Conservation (phyloP, 2,888 invertebrate species). For the Drosophila siamana region DNA sequence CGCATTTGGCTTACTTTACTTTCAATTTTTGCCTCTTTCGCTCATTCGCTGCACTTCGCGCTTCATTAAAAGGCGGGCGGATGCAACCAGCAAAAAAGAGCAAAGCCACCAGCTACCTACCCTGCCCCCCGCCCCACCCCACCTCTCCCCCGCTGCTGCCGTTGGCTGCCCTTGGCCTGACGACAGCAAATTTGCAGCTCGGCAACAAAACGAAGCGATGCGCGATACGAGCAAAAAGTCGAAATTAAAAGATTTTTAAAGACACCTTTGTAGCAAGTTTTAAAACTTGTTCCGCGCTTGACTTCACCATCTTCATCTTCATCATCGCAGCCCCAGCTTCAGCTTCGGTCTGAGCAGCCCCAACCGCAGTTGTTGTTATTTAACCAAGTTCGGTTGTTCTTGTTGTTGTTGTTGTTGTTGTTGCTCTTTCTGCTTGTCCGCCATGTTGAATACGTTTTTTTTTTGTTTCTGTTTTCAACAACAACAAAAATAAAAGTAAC, state of each 20-base stretch:
- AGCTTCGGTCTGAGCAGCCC: slow-evolving; percentile 13
- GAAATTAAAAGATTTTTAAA: slow-evolving; percentile 83
- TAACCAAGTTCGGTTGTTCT: slow-evolving; percentile 31
- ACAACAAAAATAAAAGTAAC: no score
- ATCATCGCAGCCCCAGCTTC: slow-evolving; percentile 35
- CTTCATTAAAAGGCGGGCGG: slow-evolving; percentile 85
- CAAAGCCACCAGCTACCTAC: slow-evolving; percentile 7
- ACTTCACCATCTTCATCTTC: slow-evolving; percentile 65
- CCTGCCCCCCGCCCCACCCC: background rate
- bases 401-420: slow-evolving; percentile 45
- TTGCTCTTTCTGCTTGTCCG: slow-evolving; percentile 61
- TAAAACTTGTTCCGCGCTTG: slow-evolving; percentile 77
- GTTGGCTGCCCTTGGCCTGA: slow-evolving; percentile 53
- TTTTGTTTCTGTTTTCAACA: slow-evolving; percentile 61
- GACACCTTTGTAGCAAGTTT: slow-evolving; percentile 81
- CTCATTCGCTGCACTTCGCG: slow-evolving; percentile 84
- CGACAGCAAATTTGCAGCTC: slow-evolving; percentile 81
- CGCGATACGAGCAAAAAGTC: slow-evolving; percentile 55
- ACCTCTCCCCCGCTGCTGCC: slow-evolving; percentile 1
- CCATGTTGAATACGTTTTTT: slow-evolving; percentile 83
- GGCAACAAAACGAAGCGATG: slow-evolving; percentile 30
- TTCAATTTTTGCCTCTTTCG: slow-evolving; percentile 57
- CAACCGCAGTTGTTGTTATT: slow-evolving; percentile 46
- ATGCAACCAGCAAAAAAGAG: slow-evolving; percentile 60
- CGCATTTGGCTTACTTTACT: slow-evolving; percentile 57